Percentiles rank a stretch among this genome's conserved stretches.
These are phyloP conservation scores for Cyphomyrmex costatus DNA, from an alignment of 1,140 invertebrate genomes.

Conservation along the genomic window DNA sequence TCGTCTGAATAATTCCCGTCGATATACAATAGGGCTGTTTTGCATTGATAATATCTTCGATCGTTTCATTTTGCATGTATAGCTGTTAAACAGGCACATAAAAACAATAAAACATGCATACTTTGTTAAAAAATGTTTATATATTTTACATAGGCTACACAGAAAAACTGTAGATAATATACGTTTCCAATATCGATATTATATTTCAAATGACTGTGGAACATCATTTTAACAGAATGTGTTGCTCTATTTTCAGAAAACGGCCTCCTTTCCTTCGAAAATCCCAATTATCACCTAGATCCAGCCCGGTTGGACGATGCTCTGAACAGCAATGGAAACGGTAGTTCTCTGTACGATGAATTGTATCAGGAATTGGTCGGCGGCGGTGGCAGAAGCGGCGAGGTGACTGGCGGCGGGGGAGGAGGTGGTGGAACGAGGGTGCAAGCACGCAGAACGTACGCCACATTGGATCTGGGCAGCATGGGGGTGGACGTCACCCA, in stretches of 20 bases:
- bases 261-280: slow-evolving; percentile 94
- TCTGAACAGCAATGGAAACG: slow-evolving; percentile 91
- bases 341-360: slow-evolving; percentile 88
- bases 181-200: background rate
- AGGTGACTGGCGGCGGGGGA: slow-evolving; percentile 73
- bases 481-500: slow-evolving; percentile 91
- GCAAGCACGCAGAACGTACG: slow-evolving; percentile 89
- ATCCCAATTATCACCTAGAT: slow-evolving; percentile 94
- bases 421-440: slow-evolving; percentile 82
- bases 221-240: background rate
- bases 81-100: background rate
- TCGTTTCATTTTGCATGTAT: background rate
- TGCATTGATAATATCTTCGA: slow-evolving; percentile 15
- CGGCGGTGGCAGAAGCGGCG: slow-evolving; percentile 75
- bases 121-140: background rate
- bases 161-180: background rate
- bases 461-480: slow-evolving; percentile 89
- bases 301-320: slow-evolving; percentile 92
- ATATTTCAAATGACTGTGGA: background rate
- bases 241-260: slow-evolving; percentile 89
- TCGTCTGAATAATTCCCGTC: slow-evolving; percentile 18
- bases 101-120: background rate
- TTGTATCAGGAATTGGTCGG: slow-evolving; percentile 89
- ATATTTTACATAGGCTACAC: background rate
- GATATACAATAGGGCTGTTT: background rate